Conservation (phyloP, 2,888 invertebrate genomes). For the Epirrhoe tristata region DNA sequence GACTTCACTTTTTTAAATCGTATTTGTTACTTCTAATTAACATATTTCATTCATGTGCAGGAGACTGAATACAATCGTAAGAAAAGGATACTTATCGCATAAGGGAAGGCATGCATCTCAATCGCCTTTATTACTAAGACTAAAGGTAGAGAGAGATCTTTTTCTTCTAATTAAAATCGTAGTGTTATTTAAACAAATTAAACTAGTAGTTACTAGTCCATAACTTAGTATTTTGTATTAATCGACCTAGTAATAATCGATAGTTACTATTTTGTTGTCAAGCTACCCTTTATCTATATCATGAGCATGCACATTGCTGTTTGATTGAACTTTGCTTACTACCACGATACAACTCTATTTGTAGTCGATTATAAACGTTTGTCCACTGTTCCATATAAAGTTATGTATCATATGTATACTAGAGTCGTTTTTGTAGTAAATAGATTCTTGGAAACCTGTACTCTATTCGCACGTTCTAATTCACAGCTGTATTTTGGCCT, state of each 20-base stretch:
- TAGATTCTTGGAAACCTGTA: neutral
- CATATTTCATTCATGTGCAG: too few species aligned
- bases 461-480: neutral
- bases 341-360: slow-evolving; percentile 21
- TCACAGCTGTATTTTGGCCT: neutral
- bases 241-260: too few species aligned
- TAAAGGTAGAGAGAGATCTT: too few species aligned
- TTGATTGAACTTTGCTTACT: slow-evolving; percentile 24
- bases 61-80: too few species aligned
- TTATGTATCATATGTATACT: neutral
- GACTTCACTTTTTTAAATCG: neutral
- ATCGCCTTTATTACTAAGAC: too few species aligned
- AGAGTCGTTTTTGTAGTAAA: neutral
- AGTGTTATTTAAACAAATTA: neutral
- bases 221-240: too few species aligned
- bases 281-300: slow-evolving; percentile 3
- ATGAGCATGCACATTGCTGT: neutral
- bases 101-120: too few species aligned
- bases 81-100: too few species aligned
- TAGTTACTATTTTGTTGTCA: neutral
- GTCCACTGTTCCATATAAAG: neutral
- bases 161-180: too few species aligned
- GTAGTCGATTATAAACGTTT: slow-evolving; percentile 11
- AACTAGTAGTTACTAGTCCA: neutral
- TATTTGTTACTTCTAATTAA: too few species aligned